Evolutionary conservation across 2,797 vertebrate species (phyloP).

Genomic region (Megaceryle alcyon): DNA sequence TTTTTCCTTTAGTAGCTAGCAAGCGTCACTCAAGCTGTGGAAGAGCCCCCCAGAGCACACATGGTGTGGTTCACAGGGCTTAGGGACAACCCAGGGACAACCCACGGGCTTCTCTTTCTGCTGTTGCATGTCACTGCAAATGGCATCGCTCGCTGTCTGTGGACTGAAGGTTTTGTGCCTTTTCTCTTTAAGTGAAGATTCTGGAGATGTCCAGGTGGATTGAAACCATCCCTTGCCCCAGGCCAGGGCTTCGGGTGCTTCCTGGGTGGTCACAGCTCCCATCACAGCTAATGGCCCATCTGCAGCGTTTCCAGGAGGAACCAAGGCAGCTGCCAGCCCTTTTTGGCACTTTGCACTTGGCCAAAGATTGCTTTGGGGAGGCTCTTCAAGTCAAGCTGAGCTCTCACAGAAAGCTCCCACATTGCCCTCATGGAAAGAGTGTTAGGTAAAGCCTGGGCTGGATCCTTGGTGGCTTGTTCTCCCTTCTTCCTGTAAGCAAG

Average conservation of each 20-base stretch:
- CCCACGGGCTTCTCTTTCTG: neutral
- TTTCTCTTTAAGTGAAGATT: neutral
- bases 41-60: accelerated
- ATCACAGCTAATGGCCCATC: neutral
- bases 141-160: accelerated
- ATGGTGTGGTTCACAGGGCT: neutral
- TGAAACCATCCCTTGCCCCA: neutral
- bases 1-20: neutral
- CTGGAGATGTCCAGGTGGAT: neutral
- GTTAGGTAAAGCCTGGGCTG: neutral
- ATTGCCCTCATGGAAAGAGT: accelerated
- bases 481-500: neutral
- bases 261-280: neutral
- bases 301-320: neutral
- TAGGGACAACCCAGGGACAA: neutral
- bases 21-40: accelerated
- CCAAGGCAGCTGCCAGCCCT: neutral
- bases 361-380: neutral
- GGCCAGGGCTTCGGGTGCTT: neutral
- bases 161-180: neutral
- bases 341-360: neutral
- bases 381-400: neutral
- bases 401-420: neutral
- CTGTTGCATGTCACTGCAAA: neutral
- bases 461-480: neutral